phyloP scores from a whole-genome alignment of 2,888 invertebrate species.

The Pherbina coryleti region DNA sequence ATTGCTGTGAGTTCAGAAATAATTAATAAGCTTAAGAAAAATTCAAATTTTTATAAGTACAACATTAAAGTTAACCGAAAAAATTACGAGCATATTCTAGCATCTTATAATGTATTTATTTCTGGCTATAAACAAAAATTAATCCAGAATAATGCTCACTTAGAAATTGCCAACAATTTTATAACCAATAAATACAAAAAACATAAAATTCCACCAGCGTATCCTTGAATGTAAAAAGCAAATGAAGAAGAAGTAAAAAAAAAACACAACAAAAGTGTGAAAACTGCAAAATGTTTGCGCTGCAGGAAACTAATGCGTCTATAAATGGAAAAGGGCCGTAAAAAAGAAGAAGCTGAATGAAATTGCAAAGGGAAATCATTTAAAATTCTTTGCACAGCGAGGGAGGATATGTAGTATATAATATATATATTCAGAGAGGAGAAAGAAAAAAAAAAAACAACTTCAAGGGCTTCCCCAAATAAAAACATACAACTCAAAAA shows the following conservation, averaged over 20 bases:
- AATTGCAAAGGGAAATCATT: not conserved
- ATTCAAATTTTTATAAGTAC: too few species aligned
- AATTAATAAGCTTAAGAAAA: too few species aligned
- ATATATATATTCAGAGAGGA: not conserved
- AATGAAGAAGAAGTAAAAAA: not conserved
- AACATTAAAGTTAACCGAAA: too few species aligned
- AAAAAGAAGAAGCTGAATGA: not conserved
- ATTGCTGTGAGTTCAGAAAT: too few species aligned
- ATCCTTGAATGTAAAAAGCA: too few species aligned
- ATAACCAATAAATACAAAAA: slow-evolving; percentile 9
- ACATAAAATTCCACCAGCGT: not conserved
- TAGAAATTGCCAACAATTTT: not conserved
- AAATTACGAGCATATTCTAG: too few species aligned
- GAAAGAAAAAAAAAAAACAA: not conserved
- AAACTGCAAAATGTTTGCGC: slow-evolving; percentile 6
- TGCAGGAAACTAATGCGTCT: not conserved
- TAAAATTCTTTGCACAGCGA: slow-evolving; percentile 11
- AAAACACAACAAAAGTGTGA: not conserved
- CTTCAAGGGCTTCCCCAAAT: not conserved
- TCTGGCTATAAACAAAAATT: slow-evolving; percentile 6
- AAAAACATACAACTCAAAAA: not conserved
- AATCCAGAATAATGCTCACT: slow-evolving; percentile 10
- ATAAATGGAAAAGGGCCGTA: not conserved
- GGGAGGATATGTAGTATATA: not conserved
- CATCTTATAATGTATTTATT: too few species aligned